A percentile compares a stretch with the other conserved stretches of the same genome.
Conservation (phyloP, 2,888 invertebrate genomes). For the Melinaea marsaeus region DNA sequence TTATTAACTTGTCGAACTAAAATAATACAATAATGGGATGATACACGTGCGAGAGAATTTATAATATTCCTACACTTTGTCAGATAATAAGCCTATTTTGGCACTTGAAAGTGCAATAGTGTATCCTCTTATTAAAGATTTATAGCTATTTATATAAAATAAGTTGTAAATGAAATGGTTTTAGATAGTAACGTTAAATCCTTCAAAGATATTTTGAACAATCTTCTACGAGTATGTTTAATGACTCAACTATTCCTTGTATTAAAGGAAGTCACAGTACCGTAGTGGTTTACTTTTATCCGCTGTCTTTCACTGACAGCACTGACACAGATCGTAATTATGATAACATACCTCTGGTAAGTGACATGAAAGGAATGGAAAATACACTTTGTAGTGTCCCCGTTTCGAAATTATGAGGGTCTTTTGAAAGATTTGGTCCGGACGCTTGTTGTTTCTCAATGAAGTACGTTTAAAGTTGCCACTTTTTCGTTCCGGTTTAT, state of each 20-base stretch:
- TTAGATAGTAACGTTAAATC: too few species aligned
- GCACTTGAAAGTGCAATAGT: too few species aligned
- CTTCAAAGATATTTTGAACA: too few species aligned
- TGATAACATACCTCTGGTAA: slow-evolving; percentile 30
- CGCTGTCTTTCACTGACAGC: slow-evolving; percentile 27
- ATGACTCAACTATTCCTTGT: background rate
- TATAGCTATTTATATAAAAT: too few species aligned
- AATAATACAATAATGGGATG: too few species aligned
- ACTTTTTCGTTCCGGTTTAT: background rate
- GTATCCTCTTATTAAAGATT: too few species aligned
- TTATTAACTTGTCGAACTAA: too few species aligned
- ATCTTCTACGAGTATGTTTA: background rate
- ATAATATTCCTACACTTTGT: too few species aligned
- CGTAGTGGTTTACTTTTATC: slow-evolving; percentile 12
- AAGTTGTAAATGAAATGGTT: too few species aligned
- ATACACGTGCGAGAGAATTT: too few species aligned
- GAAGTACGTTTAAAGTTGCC: background rate
- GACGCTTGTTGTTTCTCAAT: slow-evolving; percentile 21
- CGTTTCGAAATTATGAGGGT: slow-evolving; percentile 17
- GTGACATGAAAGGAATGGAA: slow-evolving; percentile 33
- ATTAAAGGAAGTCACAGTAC: slow-evolving; percentile 16
- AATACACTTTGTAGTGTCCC: slow-evolving; percentile 19
- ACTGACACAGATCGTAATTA: slow-evolving; percentile 32
- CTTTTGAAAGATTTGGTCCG: slow-evolving; percentile 19
- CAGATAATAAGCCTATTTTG: too few species aligned